Evolutionary conservation across 2,113 vertebrate species (phyloP).

Genomic region (Egretta garzetta): DNA sequence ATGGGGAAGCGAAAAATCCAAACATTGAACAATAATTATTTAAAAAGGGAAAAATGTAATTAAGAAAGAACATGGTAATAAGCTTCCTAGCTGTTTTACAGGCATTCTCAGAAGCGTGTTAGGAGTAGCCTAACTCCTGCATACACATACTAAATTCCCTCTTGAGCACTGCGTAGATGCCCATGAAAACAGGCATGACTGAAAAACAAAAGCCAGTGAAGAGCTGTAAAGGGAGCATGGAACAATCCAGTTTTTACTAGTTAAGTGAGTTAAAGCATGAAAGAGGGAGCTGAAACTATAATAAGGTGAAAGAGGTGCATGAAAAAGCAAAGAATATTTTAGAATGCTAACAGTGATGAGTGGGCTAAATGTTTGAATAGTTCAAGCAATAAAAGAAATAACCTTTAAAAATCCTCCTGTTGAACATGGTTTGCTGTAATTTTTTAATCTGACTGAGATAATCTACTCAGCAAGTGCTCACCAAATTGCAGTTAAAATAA

Average conservation of each 20-base stretch:
- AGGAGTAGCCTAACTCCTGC: background rate
- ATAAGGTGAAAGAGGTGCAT: background rate
- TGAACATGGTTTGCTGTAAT: background rate
- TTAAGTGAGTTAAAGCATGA: slow-evolving; percentile 48
- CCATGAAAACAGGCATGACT: slow-evolving; percentile 50
- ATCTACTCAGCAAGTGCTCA: background rate
- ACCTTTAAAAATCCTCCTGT: background rate
- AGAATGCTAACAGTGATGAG: background rate
- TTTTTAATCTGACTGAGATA: background rate
- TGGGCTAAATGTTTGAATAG: background rate
- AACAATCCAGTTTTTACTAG: slow-evolving; percentile 35
- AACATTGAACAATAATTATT: background rate
- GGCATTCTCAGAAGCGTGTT: background rate
- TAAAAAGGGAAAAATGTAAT: background rate
- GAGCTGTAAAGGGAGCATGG: slow-evolving; percentile 11
- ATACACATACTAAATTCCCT: background rate
- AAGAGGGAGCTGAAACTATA: slow-evolving; percentile 11
- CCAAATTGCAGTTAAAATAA: background rate
- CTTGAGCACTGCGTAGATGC: background rate
- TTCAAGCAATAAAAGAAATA: background rate
- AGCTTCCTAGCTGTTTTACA: background rate
- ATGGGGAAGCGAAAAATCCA: background rate
- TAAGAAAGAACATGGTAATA: background rate
- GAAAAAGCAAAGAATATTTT: slow-evolving; percentile 32
- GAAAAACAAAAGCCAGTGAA: slow-evolving; percentile 46